phyloP scores from a whole-genome alignment of 2,888 invertebrate species.

The Acronicta psi region DNA sequence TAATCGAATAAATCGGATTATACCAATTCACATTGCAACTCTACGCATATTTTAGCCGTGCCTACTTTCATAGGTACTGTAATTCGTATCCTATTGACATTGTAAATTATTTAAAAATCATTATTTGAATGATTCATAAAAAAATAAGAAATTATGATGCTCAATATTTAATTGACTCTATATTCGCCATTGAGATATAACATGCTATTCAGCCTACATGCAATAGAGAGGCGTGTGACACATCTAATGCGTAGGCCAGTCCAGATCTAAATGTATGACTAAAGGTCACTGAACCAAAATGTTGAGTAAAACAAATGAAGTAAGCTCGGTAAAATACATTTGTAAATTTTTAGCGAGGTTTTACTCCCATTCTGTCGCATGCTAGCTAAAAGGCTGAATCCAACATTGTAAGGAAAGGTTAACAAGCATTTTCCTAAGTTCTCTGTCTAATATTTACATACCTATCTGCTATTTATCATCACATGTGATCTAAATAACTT shows the following conservation, averaged over 20 bases:
- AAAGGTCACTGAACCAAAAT: conserved; percentile 55
- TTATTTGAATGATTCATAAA: too few relatives aligned
- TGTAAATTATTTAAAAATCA: too few relatives aligned
- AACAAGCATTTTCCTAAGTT: not conserved
- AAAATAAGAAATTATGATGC: too few relatives aligned
- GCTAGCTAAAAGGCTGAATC: too few relatives aligned
- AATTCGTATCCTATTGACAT: too few relatives aligned
- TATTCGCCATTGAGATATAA: not conserved
- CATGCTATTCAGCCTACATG: conserved; percentile 3
- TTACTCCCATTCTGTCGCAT: too few relatives aligned
- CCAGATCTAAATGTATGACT: conserved; percentile 47
- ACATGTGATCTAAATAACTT: conserved; percentile 17
- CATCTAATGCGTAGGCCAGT: conserved; percentile 22
- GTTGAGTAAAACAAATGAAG: conserved; percentile 26
- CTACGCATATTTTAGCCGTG: not conserved
- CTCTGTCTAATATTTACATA: conserved; percentile 3
- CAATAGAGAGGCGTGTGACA: conserved; percentile 10
- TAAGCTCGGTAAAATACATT: conserved; percentile 13
- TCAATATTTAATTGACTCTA: conserved; percentile 15
- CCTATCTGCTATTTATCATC: conserved; percentile 5
- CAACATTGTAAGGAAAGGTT: not conserved
- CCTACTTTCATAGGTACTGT: too few relatives aligned
- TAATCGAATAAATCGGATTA: conserved; percentile 15
- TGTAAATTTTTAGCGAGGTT: conserved; percentile 11
- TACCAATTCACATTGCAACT: conserved; percentile 9